Evolutionary conservation across 1,140 invertebrate genomes (phyloP).

Genomic region (Drosophila arizonae): DNA sequence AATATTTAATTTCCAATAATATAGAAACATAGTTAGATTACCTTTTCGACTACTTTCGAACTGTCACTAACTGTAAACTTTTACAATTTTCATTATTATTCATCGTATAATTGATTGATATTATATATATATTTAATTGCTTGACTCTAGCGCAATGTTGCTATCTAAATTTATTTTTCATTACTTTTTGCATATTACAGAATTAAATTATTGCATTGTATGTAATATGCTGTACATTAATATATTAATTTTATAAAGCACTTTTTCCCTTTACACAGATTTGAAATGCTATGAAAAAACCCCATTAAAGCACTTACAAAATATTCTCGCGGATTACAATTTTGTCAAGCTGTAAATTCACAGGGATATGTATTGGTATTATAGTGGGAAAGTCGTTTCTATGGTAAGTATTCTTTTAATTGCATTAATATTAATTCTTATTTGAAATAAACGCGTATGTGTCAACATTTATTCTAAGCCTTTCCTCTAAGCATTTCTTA

Average conservation of each 20-base stretch:
- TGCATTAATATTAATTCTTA: no score
- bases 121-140: no score
- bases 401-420: slow-evolving; percentile 29
- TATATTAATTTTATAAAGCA: slow-evolving; percentile 38
- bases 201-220: slow-evolving; percentile 58
- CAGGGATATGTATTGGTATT: slow-evolving; percentile 64
- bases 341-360: slow-evolving; percentile 55
- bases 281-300: slow-evolving; percentile 20
- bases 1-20: no score
- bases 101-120: no score
- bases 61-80: no score
- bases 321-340: slow-evolving; percentile 26
- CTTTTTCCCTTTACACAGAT: slow-evolving; percentile 39
- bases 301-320: slow-evolving; percentile 5
- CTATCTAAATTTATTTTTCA: slow-evolving; percentile 52
- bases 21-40: no score
- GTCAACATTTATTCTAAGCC: no score
- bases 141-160: slow-evolving; percentile 36
- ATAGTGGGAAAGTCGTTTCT: slow-evolving; percentile 41
- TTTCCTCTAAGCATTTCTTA: no score
- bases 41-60: no score
- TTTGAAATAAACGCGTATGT: no score
- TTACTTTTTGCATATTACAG: slow-evolving; percentile 59
- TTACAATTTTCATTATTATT: no score
- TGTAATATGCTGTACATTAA: neutral